Evolutionary conservation across 2,113 vertebrate species (phyloP).

Genomic region (Engraulis encrasicolus): DNA sequence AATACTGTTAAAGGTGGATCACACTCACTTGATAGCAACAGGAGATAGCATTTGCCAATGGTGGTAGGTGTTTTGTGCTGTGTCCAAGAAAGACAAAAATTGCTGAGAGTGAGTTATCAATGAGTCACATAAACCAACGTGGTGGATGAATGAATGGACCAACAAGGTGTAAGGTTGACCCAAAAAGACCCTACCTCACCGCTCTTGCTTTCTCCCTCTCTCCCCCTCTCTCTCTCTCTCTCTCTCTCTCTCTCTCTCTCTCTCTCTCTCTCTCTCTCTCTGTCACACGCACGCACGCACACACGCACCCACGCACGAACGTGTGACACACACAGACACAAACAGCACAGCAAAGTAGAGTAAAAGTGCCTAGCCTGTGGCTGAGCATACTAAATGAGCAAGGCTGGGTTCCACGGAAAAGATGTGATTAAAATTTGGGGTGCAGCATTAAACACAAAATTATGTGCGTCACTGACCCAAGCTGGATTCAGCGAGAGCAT

Average conservation of each 20-base stretch:
- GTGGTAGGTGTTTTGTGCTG: too few relatives aligned
- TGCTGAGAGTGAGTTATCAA: not conserved
- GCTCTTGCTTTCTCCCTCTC: not conserved
- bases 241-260: too few relatives aligned
- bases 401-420: not conserved
- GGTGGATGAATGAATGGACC: not conserved
- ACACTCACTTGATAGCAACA: too few relatives aligned
- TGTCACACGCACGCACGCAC: too few relatives aligned
- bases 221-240: too few relatives aligned
- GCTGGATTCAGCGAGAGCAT: not conserved
- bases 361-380: too few relatives aligned
- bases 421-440: not conserved
- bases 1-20: too few relatives aligned
- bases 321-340: not conserved
- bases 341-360: too few relatives aligned
- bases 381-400: not conserved
- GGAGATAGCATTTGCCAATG: too few relatives aligned
- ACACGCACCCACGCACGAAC: too few relatives aligned
- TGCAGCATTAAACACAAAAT: slow-evolving; percentile 26
- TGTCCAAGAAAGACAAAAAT: too few relatives aligned
- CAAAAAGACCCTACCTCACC: not conserved
- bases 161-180: not conserved
- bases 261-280: too few relatives aligned
- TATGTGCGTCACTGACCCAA: slow-evolving; percentile 22
- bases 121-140: slow-evolving; percentile 12